A percentile compares a stretch with the other conserved stretches of the same genome.
Evolutionary conservation across 2,888 invertebrate species (phyloP).

Genomic region (Trachelus tabidus): DNA sequence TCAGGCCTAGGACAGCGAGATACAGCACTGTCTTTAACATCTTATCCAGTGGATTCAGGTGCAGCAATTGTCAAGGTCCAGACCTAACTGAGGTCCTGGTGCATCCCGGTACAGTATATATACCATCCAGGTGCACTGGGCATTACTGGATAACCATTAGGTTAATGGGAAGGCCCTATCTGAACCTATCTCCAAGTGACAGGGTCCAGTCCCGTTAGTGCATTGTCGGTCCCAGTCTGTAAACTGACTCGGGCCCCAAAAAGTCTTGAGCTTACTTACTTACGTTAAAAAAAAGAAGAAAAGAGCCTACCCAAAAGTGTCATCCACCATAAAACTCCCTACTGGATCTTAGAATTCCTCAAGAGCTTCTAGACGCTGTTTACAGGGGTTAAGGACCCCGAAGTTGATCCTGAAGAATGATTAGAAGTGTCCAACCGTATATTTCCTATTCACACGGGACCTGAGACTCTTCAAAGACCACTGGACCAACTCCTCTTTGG

Average conservation of each 20-base stretch:
- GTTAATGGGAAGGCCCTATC: conserved; percentile 23
- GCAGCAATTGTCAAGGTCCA: not conserved
- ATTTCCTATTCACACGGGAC: not conserved
- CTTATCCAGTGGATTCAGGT: not conserved
- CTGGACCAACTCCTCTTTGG: not conserved
- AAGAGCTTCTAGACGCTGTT: not conserved
- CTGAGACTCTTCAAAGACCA: not conserved
- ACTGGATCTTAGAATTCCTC: not conserved
- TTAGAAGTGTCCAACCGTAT: not conserved
- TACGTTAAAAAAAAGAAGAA: not conserved
- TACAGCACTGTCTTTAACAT: not conserved
- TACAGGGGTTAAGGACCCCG: not conserved
- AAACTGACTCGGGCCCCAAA: not conserved
- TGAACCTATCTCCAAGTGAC: conserved; percentile 20
- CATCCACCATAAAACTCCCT: not conserved
- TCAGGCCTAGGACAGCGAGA: conserved; percentile 1
- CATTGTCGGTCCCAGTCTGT: conserved; percentile 4
- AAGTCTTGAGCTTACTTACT: not conserved
- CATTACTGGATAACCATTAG: conserved; percentile 22
- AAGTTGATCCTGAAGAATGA: not conserved
- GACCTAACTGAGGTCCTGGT: conserved; percentile 7
- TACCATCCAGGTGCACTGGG: not conserved
- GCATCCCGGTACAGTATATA: conserved; percentile 12
- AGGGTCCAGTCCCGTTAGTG: conserved; percentile 16
- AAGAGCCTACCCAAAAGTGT: not conserved